These are phyloP conservation scores for Hypselothyrea guttata DNA, from an alignment of 2,888 invertebrate genomes.

Conservation along the genomic window DNA sequence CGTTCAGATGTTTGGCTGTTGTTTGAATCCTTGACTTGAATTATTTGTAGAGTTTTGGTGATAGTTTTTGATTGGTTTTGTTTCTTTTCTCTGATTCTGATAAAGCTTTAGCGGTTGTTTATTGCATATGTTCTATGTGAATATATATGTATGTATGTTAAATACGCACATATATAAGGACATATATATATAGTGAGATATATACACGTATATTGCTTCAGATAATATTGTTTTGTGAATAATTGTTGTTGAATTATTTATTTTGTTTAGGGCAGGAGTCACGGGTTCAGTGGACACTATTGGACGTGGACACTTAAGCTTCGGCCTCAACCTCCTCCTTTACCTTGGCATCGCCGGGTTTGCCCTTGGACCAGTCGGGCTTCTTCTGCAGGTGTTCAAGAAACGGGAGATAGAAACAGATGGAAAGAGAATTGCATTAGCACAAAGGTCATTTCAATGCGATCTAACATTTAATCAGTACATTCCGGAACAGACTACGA, in stretches of 20 bases:
- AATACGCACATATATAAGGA: conserved; percentile 32
- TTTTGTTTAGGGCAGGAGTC: conserved; percentile 81
- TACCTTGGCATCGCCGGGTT: conserved; percentile 93
- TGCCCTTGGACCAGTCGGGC: conserved; percentile 96
- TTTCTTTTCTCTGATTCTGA: conserved; percentile 47
- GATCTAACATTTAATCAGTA: conserved; percentile 38
- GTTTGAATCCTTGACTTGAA: conserved; percentile 62
- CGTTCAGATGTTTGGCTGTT: conserved; percentile 67
- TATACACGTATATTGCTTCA: conserved; percentile 67
- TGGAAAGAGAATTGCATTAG: conserved; percentile 26
- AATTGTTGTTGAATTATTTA: conserved; percentile 46
- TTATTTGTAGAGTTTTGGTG: conserved; percentile 52
- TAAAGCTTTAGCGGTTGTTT: conserved; percentile 54
- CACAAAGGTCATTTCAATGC: background rate
- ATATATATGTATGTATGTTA: conserved; percentile 15
- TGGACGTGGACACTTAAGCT: conserved; percentile 86
- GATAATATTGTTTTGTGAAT: conserved; percentile 58
- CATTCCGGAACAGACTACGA: conserved; percentile 44
- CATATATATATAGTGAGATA: conserved; percentile 56
- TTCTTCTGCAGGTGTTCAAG: conserved; percentile 89
- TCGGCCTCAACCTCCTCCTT: conserved; percentile 92
- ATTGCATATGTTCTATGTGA: conserved; percentile 35
- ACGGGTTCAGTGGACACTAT: conserved; percentile 82
- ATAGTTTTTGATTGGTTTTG: conserved; percentile 31
- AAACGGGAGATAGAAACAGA: conserved; percentile 6